Base-by-base conservation (phyloP, 2,113 vertebrate genomes). In the Scomber japonicus region DNA sequence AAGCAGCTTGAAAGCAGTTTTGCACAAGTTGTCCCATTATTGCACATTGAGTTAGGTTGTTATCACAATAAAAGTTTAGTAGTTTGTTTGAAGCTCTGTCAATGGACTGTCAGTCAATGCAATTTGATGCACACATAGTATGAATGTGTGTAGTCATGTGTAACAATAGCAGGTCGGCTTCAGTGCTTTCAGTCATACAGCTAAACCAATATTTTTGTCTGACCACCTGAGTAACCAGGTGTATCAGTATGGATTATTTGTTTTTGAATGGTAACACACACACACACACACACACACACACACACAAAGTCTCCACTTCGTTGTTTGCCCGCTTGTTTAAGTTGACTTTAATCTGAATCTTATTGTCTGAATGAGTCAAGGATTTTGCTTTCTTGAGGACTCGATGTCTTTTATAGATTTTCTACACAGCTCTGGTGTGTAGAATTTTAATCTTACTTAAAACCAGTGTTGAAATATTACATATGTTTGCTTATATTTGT, bases 161-260 rank as follows among this genome's bases (percentile, higher is more conserved):
- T 45, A 45, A 77, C 64, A 51, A 17, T 11, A 71, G 53, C 65
- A 48, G 46, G 13, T 4, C n/a, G 54, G 54, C 53, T 71, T 70
- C 66, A 55, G 0, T 19, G 60, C 64, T 64, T 54, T 65, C 56
- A 70, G 44, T 48, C 77, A 65, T 49, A 81, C 59, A 56, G 51
- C 75, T 82, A 65, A 85, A 85, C 62, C 67, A 89, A 82, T 72
- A 78, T 82, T 91, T 76, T 44, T 62, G 75, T 82, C 71, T 80
- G 71, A 68, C 76, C 72, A 75, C 81, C 53, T 88, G 83, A 73
- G 1, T 27, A 50, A 50, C 11, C 80, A 73, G 84, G 70, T 84
- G 82, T 64, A 27, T 61, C 31, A 3, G 44, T 10, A 5, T 61
- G 55, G 65, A 48, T 30, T 74, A 11, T 82, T 87, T 81, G 30